A percentile compares a stretch with the other conserved stretches of the same genome.
These are phyloP conservation scores for Pteronotus mesoamericanus DNA, from an alignment of 2,797 vertebrate species.

Conservation along the genomic window DNA sequence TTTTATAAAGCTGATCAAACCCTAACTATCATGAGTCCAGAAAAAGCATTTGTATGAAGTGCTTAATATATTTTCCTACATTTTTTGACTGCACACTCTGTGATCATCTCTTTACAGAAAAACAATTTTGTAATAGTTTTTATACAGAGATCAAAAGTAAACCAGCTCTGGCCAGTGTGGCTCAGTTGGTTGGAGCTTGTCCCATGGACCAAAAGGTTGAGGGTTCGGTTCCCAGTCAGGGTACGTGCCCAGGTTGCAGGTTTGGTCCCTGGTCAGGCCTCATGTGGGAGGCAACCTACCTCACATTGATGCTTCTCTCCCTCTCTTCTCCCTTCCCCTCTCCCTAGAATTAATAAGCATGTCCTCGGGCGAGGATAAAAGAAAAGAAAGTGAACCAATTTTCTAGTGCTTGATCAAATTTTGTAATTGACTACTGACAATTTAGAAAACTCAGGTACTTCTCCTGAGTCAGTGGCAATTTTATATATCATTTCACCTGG, in stretches of 20 bases:
- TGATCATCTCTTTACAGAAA: background rate
- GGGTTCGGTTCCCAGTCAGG: background rate
- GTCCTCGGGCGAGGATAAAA: too few species aligned
- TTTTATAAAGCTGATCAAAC: background rate
- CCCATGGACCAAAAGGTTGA: background rate
- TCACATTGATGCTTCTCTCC: background rate
- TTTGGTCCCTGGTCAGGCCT: background rate
- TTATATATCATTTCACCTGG: background rate
- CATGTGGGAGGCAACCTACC: background rate
- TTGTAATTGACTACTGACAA: background rate
- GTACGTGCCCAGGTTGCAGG: background rate
- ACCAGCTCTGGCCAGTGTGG: background rate
- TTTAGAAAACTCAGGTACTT: background rate
- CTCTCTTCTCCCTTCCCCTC: background rate
- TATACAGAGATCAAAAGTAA: background rate
- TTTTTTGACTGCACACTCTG: background rate
- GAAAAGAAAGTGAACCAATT: background rate
- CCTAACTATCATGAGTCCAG: background rate
- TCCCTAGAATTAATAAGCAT: background rate
- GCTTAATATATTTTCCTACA: background rate
- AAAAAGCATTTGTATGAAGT: background rate
- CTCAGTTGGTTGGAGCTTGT: background rate
- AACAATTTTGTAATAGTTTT: background rate
- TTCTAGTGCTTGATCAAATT: background rate
- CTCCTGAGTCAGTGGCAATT: background rate